phyloP scores from a whole-genome alignment of 1,140 invertebrate genomes.

The Brachionus sp. region DNA sequence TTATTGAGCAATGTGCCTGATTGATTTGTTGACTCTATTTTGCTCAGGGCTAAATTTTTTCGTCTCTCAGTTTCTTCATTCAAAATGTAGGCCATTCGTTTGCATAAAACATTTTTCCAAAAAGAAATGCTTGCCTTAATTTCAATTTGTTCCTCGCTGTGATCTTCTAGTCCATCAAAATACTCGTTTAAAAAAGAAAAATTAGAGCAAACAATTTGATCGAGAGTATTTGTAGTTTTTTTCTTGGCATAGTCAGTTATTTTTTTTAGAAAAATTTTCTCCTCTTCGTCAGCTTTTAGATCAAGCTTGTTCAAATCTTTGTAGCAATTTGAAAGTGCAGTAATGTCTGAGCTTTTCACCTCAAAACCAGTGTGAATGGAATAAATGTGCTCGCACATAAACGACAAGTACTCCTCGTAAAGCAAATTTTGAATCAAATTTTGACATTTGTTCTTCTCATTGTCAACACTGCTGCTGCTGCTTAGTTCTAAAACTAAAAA shows the following conservation, averaged over 20 bases:
- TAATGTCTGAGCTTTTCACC: neutral
- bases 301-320: neutral
- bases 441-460: neutral
- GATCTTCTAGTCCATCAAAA: neutral
- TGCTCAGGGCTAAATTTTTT: neutral
- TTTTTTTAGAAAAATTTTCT: neutral
- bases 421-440: neutral
- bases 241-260: neutral
- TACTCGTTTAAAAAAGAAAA: neutral
- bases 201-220: neutral
- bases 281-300: neutral
- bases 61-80: neutral
- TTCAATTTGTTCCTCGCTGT: neutral
- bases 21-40: constrained; percentile 1
- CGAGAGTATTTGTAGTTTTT: neutral
- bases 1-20: neutral
- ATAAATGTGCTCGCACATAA: neutral
- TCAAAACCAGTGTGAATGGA: neutral
- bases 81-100: neutral
- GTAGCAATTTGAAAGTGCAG: neutral
- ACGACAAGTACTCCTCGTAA: neutral
- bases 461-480: neutral
- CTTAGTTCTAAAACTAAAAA: neutral
- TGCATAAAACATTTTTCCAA: neutral
- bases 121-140: neutral